These are phyloP conservation scores for Charanyca ferruginea DNA, from an alignment of 2,888 invertebrate genomes.

Conservation along the genomic window DNA sequence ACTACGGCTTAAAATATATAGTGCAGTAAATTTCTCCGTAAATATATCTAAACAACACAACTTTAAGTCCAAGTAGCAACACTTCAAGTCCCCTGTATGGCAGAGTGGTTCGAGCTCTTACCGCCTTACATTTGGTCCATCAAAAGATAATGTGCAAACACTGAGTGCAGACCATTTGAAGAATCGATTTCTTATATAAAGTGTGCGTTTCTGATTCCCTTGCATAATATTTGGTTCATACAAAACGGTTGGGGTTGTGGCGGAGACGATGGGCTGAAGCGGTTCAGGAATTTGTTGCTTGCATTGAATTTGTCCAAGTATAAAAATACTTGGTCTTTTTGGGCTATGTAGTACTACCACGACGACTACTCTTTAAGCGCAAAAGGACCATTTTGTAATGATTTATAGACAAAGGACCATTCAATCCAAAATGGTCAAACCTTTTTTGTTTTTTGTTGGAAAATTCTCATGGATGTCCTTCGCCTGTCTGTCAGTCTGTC, in stretches of 20 bases:
- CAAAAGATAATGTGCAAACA: constrained; percentile 50
- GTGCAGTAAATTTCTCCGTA: constrained; percentile 12
- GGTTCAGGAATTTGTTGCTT: neutral
- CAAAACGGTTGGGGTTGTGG: constrained; percentile 55
- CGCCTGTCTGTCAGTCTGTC: too few relatives aligned
- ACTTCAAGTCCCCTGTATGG: constrained; percentile 7
- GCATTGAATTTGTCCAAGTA: too few relatives aligned
- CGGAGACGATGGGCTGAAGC: constrained; percentile 29
- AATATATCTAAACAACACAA: constrained; percentile 20
- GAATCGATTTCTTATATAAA: constrained; percentile 64
- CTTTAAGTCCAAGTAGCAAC: neutral
- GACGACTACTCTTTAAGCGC: too few relatives aligned
- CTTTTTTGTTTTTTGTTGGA: too few relatives aligned
- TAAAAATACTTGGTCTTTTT: too few relatives aligned
- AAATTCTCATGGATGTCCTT: too few relatives aligned
- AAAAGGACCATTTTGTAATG: too few relatives aligned
- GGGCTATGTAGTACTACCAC: too few relatives aligned
- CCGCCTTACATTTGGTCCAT: constrained; percentile 22
- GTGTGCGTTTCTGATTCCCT: constrained; percentile 69
- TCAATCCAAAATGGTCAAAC: too few relatives aligned
- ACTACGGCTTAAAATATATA: too few relatives aligned
- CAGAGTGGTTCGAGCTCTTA: constrained; percentile 43
- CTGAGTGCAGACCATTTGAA: constrained; percentile 57
- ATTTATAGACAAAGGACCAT: too few relatives aligned
- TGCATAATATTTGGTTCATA: constrained; percentile 71